Conservation (phyloP, 2,797 vertebrate genomes). For the Pantherophis alleghaniensis region DNA sequence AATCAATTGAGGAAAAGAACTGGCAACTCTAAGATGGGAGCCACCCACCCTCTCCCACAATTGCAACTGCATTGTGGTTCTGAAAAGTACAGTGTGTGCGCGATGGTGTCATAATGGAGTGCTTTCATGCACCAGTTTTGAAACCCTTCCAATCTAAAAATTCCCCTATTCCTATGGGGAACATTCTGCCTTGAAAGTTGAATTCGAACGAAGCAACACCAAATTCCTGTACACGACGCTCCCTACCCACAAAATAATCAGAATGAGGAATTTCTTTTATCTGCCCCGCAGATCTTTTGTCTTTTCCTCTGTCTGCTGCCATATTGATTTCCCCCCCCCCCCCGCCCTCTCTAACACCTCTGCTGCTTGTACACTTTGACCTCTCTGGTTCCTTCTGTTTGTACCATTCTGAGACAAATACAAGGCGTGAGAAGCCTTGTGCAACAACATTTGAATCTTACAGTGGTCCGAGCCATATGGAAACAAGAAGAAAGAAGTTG, state of each 20-base stretch:
- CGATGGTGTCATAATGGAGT: constrained; percentile 14
- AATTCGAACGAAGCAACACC: background rate
- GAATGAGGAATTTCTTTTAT: constrained; percentile 18
- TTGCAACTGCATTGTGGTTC: background rate
- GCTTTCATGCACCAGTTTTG: constrained; percentile 17
- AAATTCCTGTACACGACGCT: constrained; percentile 37
- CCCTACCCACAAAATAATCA: constrained; percentile 42
- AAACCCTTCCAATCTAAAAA: constrained; percentile 4
- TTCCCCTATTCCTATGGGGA: constrained; percentile 16
- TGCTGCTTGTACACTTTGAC: background rate
- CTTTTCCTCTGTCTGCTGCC: constrained; percentile 10
- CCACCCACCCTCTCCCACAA: background rate
- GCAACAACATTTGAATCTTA: background rate
- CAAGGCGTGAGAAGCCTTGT: background rate
- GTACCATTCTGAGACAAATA: background rate
- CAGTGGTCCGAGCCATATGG: background rate
- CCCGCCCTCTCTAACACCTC: background rate
- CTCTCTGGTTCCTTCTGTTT: background rate
- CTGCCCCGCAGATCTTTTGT: background rate
- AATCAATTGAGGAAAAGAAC: background rate
- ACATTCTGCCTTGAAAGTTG: constrained; percentile 29
- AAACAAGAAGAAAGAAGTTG: background rate
- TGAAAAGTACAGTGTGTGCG: constrained; percentile 18
- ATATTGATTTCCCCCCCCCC: background rate
- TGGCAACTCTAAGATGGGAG: background rate